Percentiles rank a stretch among this genome's conserved stretches.
Conservation (phyloP, 2,113 vertebrate species). For the Chionis minor region DNA sequence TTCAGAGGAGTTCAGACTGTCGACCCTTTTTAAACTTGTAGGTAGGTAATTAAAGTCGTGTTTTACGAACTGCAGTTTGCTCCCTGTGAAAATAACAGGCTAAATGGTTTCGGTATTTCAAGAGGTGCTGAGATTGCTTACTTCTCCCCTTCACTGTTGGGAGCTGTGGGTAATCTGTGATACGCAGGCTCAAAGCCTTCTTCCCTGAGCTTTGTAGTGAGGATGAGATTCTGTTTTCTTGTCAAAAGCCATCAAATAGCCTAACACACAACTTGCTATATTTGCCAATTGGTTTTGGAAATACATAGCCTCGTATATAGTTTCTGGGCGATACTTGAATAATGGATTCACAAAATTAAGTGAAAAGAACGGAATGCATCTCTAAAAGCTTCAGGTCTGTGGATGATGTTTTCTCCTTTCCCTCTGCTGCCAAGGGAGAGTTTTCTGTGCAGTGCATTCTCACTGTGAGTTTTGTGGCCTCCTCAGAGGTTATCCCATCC, state of each 20-base stretch:
- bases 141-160: neutral
- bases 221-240: neutral
- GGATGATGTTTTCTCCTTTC: neutral
- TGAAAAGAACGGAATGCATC: neutral
- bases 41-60: constrained; percentile 71
- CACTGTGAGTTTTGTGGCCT: neutral
- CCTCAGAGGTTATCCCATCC: neutral
- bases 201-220: neutral
- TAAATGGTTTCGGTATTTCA: neutral
- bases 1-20: constrained; percentile 82
- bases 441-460: neutral
- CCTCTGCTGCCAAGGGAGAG: neutral
- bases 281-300: neutral
- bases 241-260: neutral
- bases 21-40: constrained; percentile 86
- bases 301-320: neutral
- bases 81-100: neutral
- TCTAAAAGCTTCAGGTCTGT: neutral
- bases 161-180: neutral
- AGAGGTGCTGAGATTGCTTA: neutral
- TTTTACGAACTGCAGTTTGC: neutral
- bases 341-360: neutral
- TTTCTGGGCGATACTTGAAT: neutral
- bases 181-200: neutral
- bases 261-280: neutral